Base-by-base conservation (phyloP, 2,797 vertebrate species). In the Cephalopachus bancanus region DNA sequence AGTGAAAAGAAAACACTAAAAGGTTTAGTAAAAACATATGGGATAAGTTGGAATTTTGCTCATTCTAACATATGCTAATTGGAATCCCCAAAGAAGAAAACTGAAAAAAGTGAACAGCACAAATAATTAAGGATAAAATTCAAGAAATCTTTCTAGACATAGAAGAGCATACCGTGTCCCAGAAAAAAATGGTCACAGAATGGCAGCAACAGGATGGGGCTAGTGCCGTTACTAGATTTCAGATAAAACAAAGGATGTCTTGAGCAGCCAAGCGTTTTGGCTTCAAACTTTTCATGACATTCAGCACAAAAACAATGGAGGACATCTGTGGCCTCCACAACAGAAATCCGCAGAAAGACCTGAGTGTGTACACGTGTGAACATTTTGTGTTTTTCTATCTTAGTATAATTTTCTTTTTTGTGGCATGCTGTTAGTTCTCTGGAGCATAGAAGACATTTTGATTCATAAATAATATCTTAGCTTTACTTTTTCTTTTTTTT, bases 291-390 rank as follows among this genome's bases (percentile, higher is more conserved):
- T 44, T 28, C 30, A 4, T 30, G 44, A 37, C 55, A 15, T 6
- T 33, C 17, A 22, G 28, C 26, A 15, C 49, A 7, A n/a, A 10
- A 37, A 11, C 16, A 49, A 10, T 0, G 0, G 5, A 20, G 7
- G 0, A 7, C 5, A 0, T 3, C 28, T 5, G 26, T 16, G 60
- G 26, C 60, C 11, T 5, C 4, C 1, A 16, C 4, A 10, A 16
- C 4, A 10, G 26, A 24, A 4, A 14, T 1, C n/a, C 28, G 53
- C 53, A 11, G 30, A 37, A 37, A n/a, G 11, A 4, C 59, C 2
- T 5, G 20, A 57, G 7, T 11, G 19, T 26, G 53, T 17, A 0
- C 2, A 53, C 4, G 64, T 44, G 65, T 12, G 90, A 69, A 37
- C 44, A 6, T 26, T 26, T 16, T 16, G n/a, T 71, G 22, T 26